Evolutionary conservation across 2,113 vertebrate genomes (phyloP).

Genomic region (Anguilla rostrata): DNA sequence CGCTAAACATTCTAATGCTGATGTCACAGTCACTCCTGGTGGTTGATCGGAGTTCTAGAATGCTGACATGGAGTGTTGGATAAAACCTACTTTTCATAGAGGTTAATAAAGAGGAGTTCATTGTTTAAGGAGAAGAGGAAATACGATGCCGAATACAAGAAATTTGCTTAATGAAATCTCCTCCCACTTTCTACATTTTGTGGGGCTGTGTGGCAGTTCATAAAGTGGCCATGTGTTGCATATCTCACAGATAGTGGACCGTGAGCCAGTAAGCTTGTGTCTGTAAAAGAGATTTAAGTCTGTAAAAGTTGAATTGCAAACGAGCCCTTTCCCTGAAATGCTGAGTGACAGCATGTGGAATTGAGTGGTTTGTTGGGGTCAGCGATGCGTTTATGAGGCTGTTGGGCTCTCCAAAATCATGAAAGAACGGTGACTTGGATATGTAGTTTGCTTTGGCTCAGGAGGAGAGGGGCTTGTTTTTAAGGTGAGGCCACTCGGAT

Average conservation of each 20-base stretch:
- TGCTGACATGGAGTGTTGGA: neutral
- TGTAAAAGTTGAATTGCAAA: slow-evolving; percentile 65
- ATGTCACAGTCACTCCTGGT: no score
- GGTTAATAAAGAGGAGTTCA: neutral
- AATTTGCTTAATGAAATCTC: neutral
- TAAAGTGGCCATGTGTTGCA: neutral
- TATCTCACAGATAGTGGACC: slow-evolving; percentile 41
- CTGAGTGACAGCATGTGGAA: slow-evolving; percentile 72
- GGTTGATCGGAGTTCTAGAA: no score
- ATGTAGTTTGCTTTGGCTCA: neutral
- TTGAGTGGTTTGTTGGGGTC: slow-evolving; percentile 58
- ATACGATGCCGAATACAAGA: neutral
- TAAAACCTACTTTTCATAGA: neutral
- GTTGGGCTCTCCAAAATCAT: slow-evolving; percentile 53
- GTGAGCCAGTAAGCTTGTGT: slow-evolving; percentile 51
- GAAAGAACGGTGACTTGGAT: slow-evolving; percentile 42
- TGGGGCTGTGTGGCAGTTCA: neutral
- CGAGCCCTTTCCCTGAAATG: slow-evolving; percentile 66
- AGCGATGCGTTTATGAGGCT: slow-evolving; percentile 58
- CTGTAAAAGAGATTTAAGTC: slow-evolving; percentile 50
- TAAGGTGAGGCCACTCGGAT: neutral
- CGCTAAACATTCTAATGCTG: no score
- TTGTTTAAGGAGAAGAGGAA: slow-evolving; percentile 16
- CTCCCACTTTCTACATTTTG: neutral
- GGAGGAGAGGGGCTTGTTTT: slow-evolving; percentile 34